Percentiles rank a stretch among this genome's conserved stretches.
phyloP scores from a whole-genome alignment of 2,113 vertebrate genomes.

The Cochlearius cochlearius region DNA sequence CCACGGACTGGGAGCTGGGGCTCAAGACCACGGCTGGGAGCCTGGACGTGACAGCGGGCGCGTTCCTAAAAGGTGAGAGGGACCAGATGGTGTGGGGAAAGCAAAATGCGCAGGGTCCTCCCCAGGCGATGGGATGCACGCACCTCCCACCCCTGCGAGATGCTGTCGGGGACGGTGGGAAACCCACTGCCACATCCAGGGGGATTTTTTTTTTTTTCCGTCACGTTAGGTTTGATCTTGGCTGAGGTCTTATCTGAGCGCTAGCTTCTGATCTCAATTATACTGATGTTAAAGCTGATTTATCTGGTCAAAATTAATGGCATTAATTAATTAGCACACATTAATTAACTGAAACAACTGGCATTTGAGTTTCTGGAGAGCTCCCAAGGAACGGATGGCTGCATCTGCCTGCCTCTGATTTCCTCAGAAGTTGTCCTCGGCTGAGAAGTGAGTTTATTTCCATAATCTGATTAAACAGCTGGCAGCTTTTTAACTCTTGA shows the following conservation, averaged over 20 bases:
- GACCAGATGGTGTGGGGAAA: not conserved
- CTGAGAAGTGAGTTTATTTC: not conserved
- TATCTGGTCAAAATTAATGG: not conserved
- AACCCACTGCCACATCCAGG: not conserved
- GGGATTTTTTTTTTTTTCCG: not conserved
- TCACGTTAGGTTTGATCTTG: not conserved
- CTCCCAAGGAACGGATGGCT: not conserved
- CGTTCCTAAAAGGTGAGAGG: not conserved
- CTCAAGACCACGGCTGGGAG: not conserved
- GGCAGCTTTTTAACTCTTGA: not conserved
- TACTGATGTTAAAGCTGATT: not conserved
- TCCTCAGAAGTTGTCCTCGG: not conserved
- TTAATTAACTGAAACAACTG: not conserved
- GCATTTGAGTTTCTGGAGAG: not conserved
- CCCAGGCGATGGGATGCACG: not conserved
- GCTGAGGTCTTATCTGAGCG: not conserved
- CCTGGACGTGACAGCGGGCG: accelerated
- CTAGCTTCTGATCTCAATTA: not conserved
- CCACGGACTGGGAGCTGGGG: not conserved
- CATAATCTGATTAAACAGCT: not conserved
- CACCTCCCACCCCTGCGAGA: not conserved
- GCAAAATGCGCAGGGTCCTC: not conserved
- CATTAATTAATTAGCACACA: not conserved
- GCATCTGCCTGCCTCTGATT: not conserved
- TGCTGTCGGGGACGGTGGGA: not conserved